Evolutionary conservation across 2,113 vertebrate species (phyloP), one percentile per base, ranked within the genome.

Genomic region (Gambusia holbrooki): DNA sequence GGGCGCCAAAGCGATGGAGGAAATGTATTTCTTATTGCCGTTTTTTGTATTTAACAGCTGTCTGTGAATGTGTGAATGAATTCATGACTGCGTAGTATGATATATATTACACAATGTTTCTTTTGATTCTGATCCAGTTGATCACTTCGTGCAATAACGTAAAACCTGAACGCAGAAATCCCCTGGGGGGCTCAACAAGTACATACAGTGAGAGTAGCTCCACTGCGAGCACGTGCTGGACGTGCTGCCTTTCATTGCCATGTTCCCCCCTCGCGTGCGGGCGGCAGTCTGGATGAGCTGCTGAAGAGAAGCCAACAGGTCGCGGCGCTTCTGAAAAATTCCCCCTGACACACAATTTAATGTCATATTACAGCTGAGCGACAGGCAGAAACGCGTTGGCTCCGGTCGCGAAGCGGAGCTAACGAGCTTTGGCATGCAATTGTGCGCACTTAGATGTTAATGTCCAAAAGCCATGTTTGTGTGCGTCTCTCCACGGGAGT

Each of bases 311-410:
- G 22, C 45, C 12, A 69, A 58, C 48, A 72, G 37, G 35, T 29
- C 27, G 4, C 29, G 22, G 12, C 61, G 28, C 22, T 29, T 32
- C 5, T 28, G 33, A n/a, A 10, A 27, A 54, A 28, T 28, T 64
- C 3, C 73, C 33, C 64, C 25, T 40, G 35, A 61, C 32, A 64
- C 42, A n/a, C 65, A 48, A 66, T 30, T 72, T 30, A 67, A 71
- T 61, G 30, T 51, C 42, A 54, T 54, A 8, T 64, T 32, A 29
- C 32, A 11, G 35, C 35, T 22, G 29, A 45, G 48, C 37, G 61
- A 62, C 72, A 35, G 35, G 35, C 42, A 1, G 75, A 66, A 33
- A 60, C 27, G 28, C 60, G 30, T 25, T 1, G 9, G 58, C n/a
- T 45, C 22, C 51, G 8, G 25, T 58, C 51, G 22, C 3, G 2